Base-by-base conservation (phyloP, 92 coral and sea anemone genomes). In the Chrysogorgia sp. region DNA sequence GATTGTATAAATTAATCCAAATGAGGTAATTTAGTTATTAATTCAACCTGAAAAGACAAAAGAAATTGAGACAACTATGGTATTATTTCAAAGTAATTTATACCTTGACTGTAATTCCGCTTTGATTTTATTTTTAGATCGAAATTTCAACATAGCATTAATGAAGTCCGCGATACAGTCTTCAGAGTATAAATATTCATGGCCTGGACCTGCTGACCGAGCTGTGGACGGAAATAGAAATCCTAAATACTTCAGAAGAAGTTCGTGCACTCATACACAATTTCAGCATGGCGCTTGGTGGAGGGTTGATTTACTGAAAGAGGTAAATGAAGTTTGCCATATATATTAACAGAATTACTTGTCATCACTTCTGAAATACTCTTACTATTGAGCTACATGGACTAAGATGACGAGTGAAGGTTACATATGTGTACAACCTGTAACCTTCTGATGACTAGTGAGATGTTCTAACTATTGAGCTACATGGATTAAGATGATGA, bases 91-190 rank as follows among this genome's bases (percentile, higher is more conserved):
- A n/a, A n/a, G n/a, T n/a, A n/a, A n/a, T n/a, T n/a, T n/a, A n/a
- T n/a, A n/a, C n/a, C n/a, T n/a, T n/a, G n/a, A n/a, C n/a, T n/a
- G n/a, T n/a, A n/a, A n/a, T n/a, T n/a, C n/a, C n/a, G n/a, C 43
- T 4, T 37, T 5, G 12, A 37, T 15, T 47, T 12, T 47, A 2
- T 47, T 47, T 47, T 6, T 70, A 70, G 76, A 70, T 24, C 62
- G 26, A 1, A 70, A 49, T 70, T 25, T 22, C 7, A 70, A 70
- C 76, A 70, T 70, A 15, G 76, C 76, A 0, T 41, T 70, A 6
- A 24, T 25, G 10, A 70, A 70, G 25, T 40, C 60, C 0, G 22
- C 61, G 4, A 14, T 28, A 23, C 53, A 43, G 30, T 70, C 76
- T 0, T 70, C 76, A 15, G 25, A 26, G 10, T 3, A 23, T n/a